Base-by-base conservation (phyloP, 1,140 invertebrate genomes). In the Sesamia nonagrioides region DNA sequence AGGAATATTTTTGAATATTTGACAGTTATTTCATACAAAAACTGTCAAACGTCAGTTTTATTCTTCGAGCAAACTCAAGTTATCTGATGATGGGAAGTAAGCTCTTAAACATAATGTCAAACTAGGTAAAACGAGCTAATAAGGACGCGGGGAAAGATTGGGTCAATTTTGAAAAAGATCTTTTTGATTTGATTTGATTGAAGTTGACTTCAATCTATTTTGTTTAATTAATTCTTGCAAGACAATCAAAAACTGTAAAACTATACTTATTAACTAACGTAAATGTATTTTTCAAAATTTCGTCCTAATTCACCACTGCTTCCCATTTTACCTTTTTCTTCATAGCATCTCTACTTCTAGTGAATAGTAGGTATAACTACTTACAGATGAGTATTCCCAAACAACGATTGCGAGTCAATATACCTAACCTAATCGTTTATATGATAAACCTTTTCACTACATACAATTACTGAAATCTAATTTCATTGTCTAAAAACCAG, bases 401-500 rank as follows among this genome's bases (percentile, higher is more conserved):
- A 56, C 54, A 56, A 56, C 54, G 54, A 56, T 27, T 54, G 11
- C 13, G 21, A 56, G 17, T 27, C 18, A 56, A 13, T 56, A 27
- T 56, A 56, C 2, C 21, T 27, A 33, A 56, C 2, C 21, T 27
- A 33, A 33, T 56, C 18, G 9, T 56, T 27, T 27, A 4, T 37
- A 37, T 54, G 52, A 72, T 72, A 56, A 72, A 72, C 48, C 48
- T 72, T 72, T 69, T 63, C 37, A 63, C 60, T 63, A 54, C n/a
- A 1, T 9, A 33, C 56, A 60, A 63, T 42, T 42, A 63, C 60
- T 63, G 42, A 63, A 61, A 15, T 48, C 33, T 45, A 18, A 48
- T 48, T 48, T 48, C 42, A 48, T 68, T 48, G 27, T 48, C 17
- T 71, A 68, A 15, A 21, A 48, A 68, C 63, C 63, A 85, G 84